Base-by-base conservation (phyloP, 2,888 invertebrate species). In the Rhagophthalmus giganteus region DNA sequence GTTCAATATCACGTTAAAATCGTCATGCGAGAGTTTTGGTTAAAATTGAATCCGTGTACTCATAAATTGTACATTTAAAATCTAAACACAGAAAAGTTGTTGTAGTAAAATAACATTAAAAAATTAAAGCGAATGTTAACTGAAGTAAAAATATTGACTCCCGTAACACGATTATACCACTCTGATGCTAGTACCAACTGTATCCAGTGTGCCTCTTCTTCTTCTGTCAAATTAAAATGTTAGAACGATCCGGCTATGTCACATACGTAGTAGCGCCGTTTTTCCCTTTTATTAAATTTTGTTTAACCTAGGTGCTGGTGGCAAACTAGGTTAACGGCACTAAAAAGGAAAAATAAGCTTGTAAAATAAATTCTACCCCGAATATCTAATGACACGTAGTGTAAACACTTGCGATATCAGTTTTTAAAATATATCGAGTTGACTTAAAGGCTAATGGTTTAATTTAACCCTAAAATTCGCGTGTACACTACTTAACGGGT, bases 221-320 rank as follows among this genome's bases (percentile, higher is more conserved):
- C 40, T 40, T 16, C 37, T 48, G 48, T 48, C 40, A 48, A 48
- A 48, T 48, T 48, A 48, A 48, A 48, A 40, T 26, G 26, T 26
- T 38, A 38, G 10, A 13, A 7, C 38, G 26, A 10, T 27, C 14
- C 26, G 38, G 15, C 26, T 27, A 14, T 27, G 38, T 27, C 27
- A 14, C 26, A 38, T 27, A 38, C 15, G 38, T 26, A 13, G 26
- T 27, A 7, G 26, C n/a, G 9, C 27, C 38, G 14, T 27, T 38
- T 38, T 26, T 13, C 27, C 5, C 1, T 38, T 38, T 38, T 38
- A 38, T 38, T 38, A 38, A 25, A 38, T 38, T 38, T 38, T 15
- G 14, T 14, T 14, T 38, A 26, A 38, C 14, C 38, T 38, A 15
- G 38, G 15, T 14, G 14, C 13, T 27, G 24, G 16, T 34, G 11